Percentiles rank a stretch among this genome's conserved stretches.
Evolutionary conservation across 2,888 invertebrate genomes (phyloP).

Genomic region (Vandiemenella viatica): DNA sequence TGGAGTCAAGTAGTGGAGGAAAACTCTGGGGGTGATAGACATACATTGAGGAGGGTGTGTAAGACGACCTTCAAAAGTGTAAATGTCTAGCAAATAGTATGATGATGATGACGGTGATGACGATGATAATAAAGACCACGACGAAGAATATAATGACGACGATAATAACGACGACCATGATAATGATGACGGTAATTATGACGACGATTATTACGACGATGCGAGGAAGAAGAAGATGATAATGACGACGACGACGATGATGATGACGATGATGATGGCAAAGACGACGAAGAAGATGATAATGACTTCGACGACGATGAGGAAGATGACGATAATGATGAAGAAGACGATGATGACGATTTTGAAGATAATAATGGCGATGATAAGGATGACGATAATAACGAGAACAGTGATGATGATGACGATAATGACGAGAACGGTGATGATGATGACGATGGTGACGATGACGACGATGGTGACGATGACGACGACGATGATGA

Average conservation of each 20-base stretch:
- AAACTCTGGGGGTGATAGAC: too few relatives aligned
- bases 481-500: not conserved
- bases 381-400: not conserved
- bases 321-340: not conserved
- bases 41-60: too few relatives aligned
- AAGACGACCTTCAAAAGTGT: too few relatives aligned
- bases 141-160: not conserved
- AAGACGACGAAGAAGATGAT: not conserved
- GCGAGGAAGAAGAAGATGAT: too few relatives aligned
- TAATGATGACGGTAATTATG: not conserved
- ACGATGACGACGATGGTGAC: not conserved
- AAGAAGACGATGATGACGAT: not conserved
- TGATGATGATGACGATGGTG: not conserved
- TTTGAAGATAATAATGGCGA: not conserved
- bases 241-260: not conserved
- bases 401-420: not conserved
- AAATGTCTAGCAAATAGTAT: too few relatives aligned
- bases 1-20: too few relatives aligned
- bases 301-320: not conserved
- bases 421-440: not conserved
- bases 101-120: not conserved
- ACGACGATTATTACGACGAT: not conserved
- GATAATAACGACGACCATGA: not conserved
- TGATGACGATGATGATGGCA: not conserved
- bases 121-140: not conserved